Percentiles rank a stretch among this genome's conserved stretches.
Conservation (phyloP, 1,140 invertebrate species). For the Aphelenchoides fujianensis region DNA sequence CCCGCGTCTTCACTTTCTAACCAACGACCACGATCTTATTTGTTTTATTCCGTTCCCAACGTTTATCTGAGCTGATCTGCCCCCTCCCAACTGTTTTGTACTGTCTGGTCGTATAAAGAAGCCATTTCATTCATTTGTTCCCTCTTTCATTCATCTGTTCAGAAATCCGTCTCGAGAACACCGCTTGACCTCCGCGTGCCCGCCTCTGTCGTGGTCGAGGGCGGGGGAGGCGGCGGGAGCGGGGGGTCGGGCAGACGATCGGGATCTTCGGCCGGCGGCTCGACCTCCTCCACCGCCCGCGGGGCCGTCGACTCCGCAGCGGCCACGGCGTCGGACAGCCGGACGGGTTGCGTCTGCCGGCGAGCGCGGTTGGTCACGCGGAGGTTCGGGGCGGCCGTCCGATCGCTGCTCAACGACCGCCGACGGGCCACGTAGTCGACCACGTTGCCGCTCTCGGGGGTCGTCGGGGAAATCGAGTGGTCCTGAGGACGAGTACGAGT, state of each 20-base stretch:
- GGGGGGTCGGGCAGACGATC: neutral
- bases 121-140: too few relatives aligned
- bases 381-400: neutral
- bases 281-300: slow-evolving; percentile 1
- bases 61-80: too few relatives aligned
- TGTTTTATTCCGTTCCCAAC: too few relatives aligned
- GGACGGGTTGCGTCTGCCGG: slow-evolving; percentile 32
- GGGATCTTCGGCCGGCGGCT: neutral
- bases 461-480: slow-evolving; percentile 50
- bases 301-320: slow-evolving; percentile 13
- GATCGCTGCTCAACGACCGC: slow-evolving; percentile 33
- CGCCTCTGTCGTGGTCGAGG: neutral
- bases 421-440: slow-evolving; percentile 35
- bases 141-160: too few relatives aligned
- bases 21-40: too few relatives aligned
- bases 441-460: slow-evolving; percentile 36
- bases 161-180: slow-evolving; percentile 29
- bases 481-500: slow-evolving; percentile 47
- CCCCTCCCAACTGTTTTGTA: too few relatives aligned
- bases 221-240: neutral
- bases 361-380: slow-evolving; percentile 20
- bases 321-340: slow-evolving; percentile 16
- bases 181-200: slow-evolving; percentile 5
- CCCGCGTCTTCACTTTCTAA: too few relatives aligned
- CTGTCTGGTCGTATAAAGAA: too few relatives aligned